These are phyloP conservation scores for Phengaris alcon DNA, from an alignment of 2,888 invertebrate species.

Conservation along the genomic window DNA sequence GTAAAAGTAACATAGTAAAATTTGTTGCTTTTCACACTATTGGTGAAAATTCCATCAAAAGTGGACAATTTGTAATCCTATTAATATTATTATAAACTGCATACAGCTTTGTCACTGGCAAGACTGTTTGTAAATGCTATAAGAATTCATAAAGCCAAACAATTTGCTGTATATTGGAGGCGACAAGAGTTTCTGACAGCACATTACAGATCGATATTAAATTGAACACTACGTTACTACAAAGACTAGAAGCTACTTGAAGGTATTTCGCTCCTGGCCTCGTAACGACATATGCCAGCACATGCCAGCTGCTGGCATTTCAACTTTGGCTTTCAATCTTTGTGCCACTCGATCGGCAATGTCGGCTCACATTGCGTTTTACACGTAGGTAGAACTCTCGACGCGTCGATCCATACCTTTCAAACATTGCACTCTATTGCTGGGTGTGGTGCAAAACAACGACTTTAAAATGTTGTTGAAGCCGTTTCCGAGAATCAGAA, in stretches of 20 bases:
- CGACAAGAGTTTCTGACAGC: background rate
- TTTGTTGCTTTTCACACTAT: too few species aligned
- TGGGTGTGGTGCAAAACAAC: conserved; percentile 30
- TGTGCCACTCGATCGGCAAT: conserved; percentile 30
- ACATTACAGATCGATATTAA: background rate
- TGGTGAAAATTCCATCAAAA: too few species aligned
- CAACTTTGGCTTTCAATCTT: conserved; percentile 12
- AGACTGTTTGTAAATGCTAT: background rate
- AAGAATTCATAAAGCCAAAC: background rate
- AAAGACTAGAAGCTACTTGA: background rate
- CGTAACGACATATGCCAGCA: background rate
- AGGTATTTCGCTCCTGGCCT: background rate
- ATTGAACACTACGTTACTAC: background rate
- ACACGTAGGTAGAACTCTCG: conserved; percentile 46
- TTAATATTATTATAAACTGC: too few species aligned
- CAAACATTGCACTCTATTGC: conserved; percentile 42
- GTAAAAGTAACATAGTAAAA: too few species aligned
- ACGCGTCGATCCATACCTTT: conserved; percentile 55
- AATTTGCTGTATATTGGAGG: background rate
- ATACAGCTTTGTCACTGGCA: background rate
- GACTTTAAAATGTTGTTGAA: background rate
- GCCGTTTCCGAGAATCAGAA: too few species aligned
- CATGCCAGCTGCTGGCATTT: background rate
- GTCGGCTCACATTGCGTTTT: conserved; percentile 41
- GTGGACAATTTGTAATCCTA: too few species aligned